A percentile compares a stretch with the other conserved stretches of the same genome.
Conservation (phyloP, 2,888 invertebrate species). For the Dysmachus trigonus region DNA sequence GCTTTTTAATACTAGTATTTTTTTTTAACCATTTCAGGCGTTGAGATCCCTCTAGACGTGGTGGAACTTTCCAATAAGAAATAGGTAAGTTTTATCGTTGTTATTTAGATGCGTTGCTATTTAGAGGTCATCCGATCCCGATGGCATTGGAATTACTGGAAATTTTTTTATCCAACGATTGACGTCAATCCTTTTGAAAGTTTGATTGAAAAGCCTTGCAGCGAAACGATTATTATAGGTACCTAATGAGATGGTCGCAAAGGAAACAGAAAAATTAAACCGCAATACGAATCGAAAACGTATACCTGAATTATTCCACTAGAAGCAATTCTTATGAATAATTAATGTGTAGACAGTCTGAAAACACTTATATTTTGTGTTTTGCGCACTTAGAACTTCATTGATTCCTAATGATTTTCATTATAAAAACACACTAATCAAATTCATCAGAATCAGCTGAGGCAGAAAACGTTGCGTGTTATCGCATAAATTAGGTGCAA, state of each 20-base stretch:
- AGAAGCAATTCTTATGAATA: not conserved
- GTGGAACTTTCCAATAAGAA: not conserved
- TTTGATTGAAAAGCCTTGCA: not conserved
- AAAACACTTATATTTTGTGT: not conserved
- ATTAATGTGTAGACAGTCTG: not conserved
- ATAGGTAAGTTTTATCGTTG: not conserved
- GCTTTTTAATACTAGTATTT: not conserved
- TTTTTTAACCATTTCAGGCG: not conserved
- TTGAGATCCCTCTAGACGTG: not conserved
- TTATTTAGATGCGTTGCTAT: not conserved
- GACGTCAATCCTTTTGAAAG: not conserved
- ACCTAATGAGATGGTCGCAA: not conserved
- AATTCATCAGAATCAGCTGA: not conserved
- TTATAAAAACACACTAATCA: not conserved
- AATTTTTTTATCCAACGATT: not conserved
- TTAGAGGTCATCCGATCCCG: not conserved
- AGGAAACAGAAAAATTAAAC: not conserved
- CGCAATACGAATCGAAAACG: not conserved
- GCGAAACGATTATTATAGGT: not conserved
- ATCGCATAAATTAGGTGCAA: not conserved
- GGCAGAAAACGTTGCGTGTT: not conserved
- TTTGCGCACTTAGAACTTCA: not conserved
- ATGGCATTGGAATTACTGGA: not conserved
- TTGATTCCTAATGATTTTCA: not conserved
- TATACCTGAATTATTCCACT: not conserved